Conservation (phyloP, 2,113 vertebrate genomes). For the Ammodramus savannarum region DNA sequence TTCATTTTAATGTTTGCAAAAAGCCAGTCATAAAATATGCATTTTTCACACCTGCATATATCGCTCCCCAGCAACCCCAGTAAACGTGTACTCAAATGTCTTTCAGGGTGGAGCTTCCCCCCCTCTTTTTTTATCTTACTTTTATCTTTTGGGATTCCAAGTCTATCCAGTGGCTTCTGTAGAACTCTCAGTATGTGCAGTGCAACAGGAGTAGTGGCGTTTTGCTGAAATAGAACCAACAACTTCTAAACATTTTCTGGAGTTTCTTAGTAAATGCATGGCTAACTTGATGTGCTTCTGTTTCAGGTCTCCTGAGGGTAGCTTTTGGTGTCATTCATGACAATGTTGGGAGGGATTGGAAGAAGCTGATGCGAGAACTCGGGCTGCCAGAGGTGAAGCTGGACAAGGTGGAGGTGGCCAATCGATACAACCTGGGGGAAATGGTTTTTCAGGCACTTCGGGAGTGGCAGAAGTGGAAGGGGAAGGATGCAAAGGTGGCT, state of each 20-base stretch:
- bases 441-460: slow-evolving; percentile 70
- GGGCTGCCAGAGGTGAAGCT: slow-evolving; percentile 69
- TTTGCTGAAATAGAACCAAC: neutral
- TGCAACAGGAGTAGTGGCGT: neutral
- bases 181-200: too few relatives aligned
- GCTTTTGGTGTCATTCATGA: slow-evolving; percentile 71
- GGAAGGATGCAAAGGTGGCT: slow-evolving; percentile 51
- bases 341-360: slow-evolving; percentile 77
- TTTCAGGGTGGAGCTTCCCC: fast-evolving
- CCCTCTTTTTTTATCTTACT: neutral
- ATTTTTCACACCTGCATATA: too few relatives aligned
- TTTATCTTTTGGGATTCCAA: neutral
- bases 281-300: neutral
- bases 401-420: slow-evolving; percentile 62
- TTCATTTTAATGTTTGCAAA: too few relatives aligned
- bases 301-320: slow-evolving; percentile 69
- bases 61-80: neutral
- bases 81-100: fast-evolving
- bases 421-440: slow-evolving; percentile 67
- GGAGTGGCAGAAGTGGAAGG: slow-evolving; percentile 73
- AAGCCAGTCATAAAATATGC: too few relatives aligned
- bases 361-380: slow-evolving; percentile 74
- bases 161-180: neutral
- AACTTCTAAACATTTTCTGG: fast-evolving
- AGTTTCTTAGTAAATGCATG: neutral